phyloP scores from a whole-genome alignment of 2,888 invertebrate genomes.

The Phoronis australis region DNA sequence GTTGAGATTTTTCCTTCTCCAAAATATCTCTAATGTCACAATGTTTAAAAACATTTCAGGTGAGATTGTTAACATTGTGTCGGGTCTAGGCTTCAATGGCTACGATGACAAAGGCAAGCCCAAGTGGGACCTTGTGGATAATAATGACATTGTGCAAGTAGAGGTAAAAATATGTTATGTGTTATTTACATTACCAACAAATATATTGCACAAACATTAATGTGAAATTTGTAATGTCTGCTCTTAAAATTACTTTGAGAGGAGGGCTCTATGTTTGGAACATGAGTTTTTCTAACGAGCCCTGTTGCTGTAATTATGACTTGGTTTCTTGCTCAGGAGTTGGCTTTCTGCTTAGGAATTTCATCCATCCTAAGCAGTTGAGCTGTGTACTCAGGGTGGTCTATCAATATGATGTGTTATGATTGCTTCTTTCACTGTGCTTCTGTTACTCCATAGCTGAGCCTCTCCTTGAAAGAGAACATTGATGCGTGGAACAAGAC shows the following conservation, averaged over 20 bases:
- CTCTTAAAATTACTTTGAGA: too few relatives aligned
- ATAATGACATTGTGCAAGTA: conserved; percentile 80
- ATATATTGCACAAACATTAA: too few relatives aligned
- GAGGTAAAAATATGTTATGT: conserved; percentile 62
- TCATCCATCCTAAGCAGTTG: too few relatives aligned
- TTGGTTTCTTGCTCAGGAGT: too few relatives aligned
- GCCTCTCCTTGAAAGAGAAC: conserved; percentile 76
- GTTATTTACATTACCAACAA: background rate
- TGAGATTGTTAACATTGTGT: conserved; percentile 91
- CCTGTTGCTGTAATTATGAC: too few relatives aligned
- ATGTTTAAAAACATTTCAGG: conserved; percentile 54
- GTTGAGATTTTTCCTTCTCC: conserved; percentile 1
- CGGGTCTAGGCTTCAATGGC: conserved; percentile 84
- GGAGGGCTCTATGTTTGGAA: too few relatives aligned
- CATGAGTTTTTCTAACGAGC: too few relatives aligned
- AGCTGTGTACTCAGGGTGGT: too few relatives aligned
- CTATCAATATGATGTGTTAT: too few relatives aligned
- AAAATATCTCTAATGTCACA: background rate
- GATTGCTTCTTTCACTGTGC: background rate
- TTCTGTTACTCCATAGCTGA: background rate
- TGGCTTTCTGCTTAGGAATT: too few relatives aligned
- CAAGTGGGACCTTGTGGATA: conserved; percentile 89
- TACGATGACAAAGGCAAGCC: conserved; percentile 67
- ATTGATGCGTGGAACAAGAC: conserved; percentile 92
- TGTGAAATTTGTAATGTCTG: too few relatives aligned